Evolutionary conservation across 2,797 vertebrate species (phyloP), one percentile per base, ranked within the genome.

Genomic region (Gila robusta): DNA sequence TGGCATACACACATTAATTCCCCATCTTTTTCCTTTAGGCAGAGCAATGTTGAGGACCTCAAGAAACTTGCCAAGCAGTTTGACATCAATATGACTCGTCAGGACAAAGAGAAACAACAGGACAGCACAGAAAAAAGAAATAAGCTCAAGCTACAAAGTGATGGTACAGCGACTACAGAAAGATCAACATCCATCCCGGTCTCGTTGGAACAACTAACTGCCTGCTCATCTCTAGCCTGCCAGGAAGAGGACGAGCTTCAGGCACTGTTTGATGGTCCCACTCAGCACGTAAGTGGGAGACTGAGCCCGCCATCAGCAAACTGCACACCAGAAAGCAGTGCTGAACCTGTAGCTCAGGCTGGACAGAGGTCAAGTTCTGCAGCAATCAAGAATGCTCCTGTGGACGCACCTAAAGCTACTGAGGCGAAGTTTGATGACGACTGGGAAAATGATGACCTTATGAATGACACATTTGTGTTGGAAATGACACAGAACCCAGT

Each of bases 11-110:
- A 1, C 14, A 7, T 49, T 2, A 26, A 17, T 6, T 56, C 14
- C 12, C 26, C 0, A 83, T 79, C 16, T 67, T 6, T 82, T 41
- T 85, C 17, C 32, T 49, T 74, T 49, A 79, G 93, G 87, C 97
- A 96, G 86, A 96, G 91, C 92, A 95, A 92, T 1, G 97, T 98
- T 89, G 97, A 99, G 26, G 97, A 98, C 83, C 96, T 99, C 52
- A 95, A 96, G 95, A 97, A 98, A 91, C 93, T 99, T 88, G 98
- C 98, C 89, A 95, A 95, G 79, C 96, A 98, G 91, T 98, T 99
- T 95, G 98, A 99, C 91, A 94, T 96, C 91, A 99, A 97, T 92
- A 96, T 99, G 93, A 96, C 95, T 76, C 94, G 97, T 84, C 93
- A 96, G 54, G 97, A 97, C 93, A 92, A 94, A 82, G 94, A 95